These are phyloP conservation scores for Myotis brandtii DNA, from an alignment of 2,113 vertebrate species.

Conservation along the genomic window DNA sequence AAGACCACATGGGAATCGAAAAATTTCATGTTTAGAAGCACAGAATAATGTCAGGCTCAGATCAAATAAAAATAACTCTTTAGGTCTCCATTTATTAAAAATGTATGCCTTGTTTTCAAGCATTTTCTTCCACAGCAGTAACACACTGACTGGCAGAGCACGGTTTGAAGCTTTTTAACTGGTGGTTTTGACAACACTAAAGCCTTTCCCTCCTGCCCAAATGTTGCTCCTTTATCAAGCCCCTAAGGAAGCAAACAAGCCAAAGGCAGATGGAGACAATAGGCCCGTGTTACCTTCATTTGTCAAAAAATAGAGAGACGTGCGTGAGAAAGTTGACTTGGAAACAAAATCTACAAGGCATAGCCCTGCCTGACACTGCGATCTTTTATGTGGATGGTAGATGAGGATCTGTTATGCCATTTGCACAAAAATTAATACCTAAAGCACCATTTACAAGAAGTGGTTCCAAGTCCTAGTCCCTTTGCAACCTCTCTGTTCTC, in stretches of 20 bases:
- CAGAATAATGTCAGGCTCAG: constrained; percentile 74
- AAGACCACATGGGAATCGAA: constrained; percentile 75
- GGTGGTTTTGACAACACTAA: constrained; percentile 71
- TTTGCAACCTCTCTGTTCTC: background rate
- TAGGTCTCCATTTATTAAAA: constrained; percentile 82
- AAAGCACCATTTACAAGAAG: constrained; percentile 66
- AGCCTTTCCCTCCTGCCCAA: constrained; percentile 71
- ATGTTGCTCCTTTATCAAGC: constrained; percentile 69
- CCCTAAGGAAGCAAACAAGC: constrained; percentile 76
- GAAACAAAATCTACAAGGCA: constrained; percentile 63
- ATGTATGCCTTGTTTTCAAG: constrained; percentile 75
- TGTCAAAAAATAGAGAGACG: constrained; percentile 78
- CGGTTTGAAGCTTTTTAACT: constrained; percentile 50
- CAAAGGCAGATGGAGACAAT: constrained; percentile 81
- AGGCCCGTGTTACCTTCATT: constrained; percentile 76
- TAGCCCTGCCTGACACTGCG: constrained; percentile 60
- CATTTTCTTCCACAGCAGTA: constrained; percentile 67
- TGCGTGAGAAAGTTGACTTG: constrained; percentile 76
- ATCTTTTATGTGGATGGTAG: constrained; percentile 63
- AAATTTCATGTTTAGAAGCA: constrained; percentile 79
- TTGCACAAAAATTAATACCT: constrained; percentile 78
- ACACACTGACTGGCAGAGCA: constrained; percentile 68
- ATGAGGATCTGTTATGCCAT: constrained; percentile 70
- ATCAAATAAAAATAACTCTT: constrained; percentile 86
- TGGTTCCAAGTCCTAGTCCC: constrained; percentile 68